Base-by-base conservation (phyloP, 2,888 invertebrate species). In the Parnassius orleans region DNA sequence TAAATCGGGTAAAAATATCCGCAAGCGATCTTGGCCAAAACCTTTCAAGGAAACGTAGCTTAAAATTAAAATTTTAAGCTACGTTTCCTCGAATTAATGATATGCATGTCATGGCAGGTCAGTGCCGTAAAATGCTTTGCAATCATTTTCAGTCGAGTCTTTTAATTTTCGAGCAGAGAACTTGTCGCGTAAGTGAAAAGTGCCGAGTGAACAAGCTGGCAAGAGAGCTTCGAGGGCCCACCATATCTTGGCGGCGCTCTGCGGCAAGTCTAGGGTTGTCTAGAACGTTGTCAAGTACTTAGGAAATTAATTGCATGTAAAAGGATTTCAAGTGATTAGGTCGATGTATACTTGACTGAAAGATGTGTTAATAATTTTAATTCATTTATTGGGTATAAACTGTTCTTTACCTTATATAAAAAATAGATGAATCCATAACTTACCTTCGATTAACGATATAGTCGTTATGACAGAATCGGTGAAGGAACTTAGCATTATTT, bases 111-210 rank as follows among this genome's bases (percentile, higher is more conserved):
- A 42, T 42, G 42, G 10, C 47, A 47, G 57, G 53, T 62, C 15
- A 47, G 48, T 48, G 10, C 33, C 47, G 33, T 10, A 47, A 63
- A 63, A 51, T 63, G 62, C 58, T 54, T 54, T 11, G 53, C 50
- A 58, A 63, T 58, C 53, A 63, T 51, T 63, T 63, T 43, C 46
- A 57, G 57, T 11, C 14, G 46, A 57, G 61, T 48, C 54, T 58
- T 58, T 63, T 63, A 63, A 62, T 62, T 62, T 33, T 58, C 12
- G 43, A 50, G 57, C 53, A 42, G 57, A 44, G 50, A 60, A 55
- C 10, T 47, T 53, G 61, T 53, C 58, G 54, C 54, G 57, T 58
- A 53, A 50, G 62, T 43, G 41, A 51, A 48, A 48, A 63, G 62
- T 63, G 62, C 58, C 57, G 57, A 48, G 33, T 54, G 57, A 57